Conservation (phyloP, 2,888 invertebrate species). For the Mythimna lalbum region DNA sequence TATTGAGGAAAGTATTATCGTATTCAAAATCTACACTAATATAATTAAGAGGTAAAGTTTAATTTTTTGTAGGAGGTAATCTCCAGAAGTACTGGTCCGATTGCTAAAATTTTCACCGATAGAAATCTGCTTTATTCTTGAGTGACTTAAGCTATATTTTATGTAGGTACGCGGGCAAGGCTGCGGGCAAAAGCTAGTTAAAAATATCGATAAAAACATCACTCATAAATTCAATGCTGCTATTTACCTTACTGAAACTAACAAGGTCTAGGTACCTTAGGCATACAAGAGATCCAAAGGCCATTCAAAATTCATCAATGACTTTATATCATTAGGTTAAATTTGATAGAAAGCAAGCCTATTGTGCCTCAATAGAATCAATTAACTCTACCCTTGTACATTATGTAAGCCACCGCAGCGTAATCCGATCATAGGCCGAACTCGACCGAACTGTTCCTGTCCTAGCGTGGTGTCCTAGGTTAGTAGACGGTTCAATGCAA, state of each 20-base stretch:
- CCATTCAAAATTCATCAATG: slow-evolving; percentile 7
- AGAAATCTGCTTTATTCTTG: too few species aligned
- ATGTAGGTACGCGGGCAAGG: too few species aligned
- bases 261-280: not conserved
- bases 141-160: too few species aligned
- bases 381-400: slow-evolving; percentile 54
- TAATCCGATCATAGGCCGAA: slow-evolving; percentile 48
- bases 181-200: too few species aligned
- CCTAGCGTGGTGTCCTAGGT: not conserved
- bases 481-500: not conserved
- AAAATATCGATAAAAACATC: too few species aligned
- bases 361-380: slow-evolving; percentile 53
- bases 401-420: slow-evolving; percentile 53
- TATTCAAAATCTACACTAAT: too few species aligned
- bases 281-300: not conserved
- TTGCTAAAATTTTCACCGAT: too few species aligned
- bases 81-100: too few species aligned
- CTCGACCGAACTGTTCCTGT: slow-evolving; percentile 1
- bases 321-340: slow-evolving; percentile 24
- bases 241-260: not conserved
- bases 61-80: too few species aligned
- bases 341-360: slow-evolving; percentile 30
- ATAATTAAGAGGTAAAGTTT: too few species aligned
- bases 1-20: too few species aligned
- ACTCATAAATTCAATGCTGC: too few species aligned